Evolutionary conservation across 1,140 invertebrate species (phyloP).

Genomic region (Alviniconcha marisindica): DNA sequence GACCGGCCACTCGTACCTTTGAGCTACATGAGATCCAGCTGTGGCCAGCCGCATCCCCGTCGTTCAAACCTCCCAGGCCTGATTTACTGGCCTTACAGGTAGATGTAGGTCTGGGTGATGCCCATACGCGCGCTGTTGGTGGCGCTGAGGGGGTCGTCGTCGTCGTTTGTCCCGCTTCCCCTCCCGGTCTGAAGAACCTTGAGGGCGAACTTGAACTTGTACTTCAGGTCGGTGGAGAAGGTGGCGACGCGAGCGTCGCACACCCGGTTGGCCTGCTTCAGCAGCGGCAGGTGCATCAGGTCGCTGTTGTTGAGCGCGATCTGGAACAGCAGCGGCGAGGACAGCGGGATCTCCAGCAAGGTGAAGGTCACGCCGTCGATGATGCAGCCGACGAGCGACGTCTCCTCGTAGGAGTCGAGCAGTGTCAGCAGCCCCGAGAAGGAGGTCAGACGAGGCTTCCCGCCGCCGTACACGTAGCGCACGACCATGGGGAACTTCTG

Average conservation of each 20-base stretch:
- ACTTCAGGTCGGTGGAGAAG: constrained; percentile 51
- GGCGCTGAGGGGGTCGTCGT: constrained; percentile 46
- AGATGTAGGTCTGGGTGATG: constrained; percentile 53
- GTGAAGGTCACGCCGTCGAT: constrained; percentile 46
- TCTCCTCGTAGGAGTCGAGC: constrained; percentile 54
- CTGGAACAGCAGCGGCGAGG: constrained; percentile 53
- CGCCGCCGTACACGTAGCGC: constrained; percentile 50
- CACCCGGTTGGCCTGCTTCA: constrained; percentile 43
- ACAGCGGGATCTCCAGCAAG: constrained; percentile 52
- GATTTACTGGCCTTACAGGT: constrained; percentile 30
- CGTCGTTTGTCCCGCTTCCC: background rate
- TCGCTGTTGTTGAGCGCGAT: constrained; percentile 54
- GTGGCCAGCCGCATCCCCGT: too few species aligned
- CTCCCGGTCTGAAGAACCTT: constrained; percentile 34
- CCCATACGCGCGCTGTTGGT: constrained; percentile 49
- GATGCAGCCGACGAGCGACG: constrained; percentile 52
- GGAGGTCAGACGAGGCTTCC: constrained; percentile 46
- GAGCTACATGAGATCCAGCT: too few species aligned
- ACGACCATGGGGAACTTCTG: constrained; percentile 55
- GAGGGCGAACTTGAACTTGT: constrained; percentile 55
- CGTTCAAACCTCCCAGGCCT: too few species aligned
- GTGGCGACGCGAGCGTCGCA: constrained; percentile 38
- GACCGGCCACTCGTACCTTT: too few species aligned
- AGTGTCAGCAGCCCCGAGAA: constrained; percentile 55
- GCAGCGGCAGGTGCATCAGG: constrained; percentile 44